phyloP scores from a whole-genome alignment of 2,888 invertebrate genomes.

The Erynnis tages region DNA sequence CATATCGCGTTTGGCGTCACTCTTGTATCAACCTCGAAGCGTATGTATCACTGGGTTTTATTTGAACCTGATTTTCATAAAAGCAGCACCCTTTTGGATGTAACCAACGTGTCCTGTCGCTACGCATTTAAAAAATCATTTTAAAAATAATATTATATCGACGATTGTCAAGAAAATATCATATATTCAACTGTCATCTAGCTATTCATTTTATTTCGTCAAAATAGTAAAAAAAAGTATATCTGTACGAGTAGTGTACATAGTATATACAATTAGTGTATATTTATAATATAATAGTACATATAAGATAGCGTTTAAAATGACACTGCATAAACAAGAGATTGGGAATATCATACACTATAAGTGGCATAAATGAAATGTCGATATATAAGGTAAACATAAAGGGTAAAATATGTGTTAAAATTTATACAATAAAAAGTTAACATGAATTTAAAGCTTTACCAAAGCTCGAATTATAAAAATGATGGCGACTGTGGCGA shows the following conservation, averaged over 20 bases:
- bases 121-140: too few relatives aligned
- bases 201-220: conserved; percentile 1
- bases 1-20: background rate
- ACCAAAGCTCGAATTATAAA: too few relatives aligned
- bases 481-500: too few relatives aligned
- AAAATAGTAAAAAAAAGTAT: background rate
- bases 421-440: too few relatives aligned
- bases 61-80: too few relatives aligned
- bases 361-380: too few relatives aligned
- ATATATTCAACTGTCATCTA: background rate
- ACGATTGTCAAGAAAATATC: background rate
- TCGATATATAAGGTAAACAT: too few relatives aligned
- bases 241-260: conserved; percentile 6
- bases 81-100: too few relatives aligned
- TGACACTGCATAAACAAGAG: background rate
- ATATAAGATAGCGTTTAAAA: background rate
- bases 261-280: background rate
- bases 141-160: too few relatives aligned
- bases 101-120: conserved; percentile 8
- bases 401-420: too few relatives aligned
- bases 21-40: background rate
- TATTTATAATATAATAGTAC: background rate
- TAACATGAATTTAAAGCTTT: too few relatives aligned
- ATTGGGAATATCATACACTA: background rate
- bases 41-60: too few relatives aligned